Evolutionary conservation across 2,797 vertebrate genomes (phyloP), one percentile per base, ranked within the genome.

Genomic region (Tadarida brasiliensis): DNA sequence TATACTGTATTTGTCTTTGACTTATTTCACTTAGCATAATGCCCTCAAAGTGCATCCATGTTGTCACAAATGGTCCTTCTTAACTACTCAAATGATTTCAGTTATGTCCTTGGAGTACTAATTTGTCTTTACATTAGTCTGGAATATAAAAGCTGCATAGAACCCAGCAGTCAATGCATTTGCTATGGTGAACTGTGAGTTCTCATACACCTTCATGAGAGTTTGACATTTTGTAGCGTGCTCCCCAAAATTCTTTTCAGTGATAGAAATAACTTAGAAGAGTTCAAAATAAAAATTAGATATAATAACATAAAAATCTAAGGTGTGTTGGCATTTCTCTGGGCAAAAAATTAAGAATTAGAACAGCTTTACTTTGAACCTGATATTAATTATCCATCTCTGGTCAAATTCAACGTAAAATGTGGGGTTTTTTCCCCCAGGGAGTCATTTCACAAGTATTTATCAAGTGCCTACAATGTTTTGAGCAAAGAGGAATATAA

Each of bases 331-430:
- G 26, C 67, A 30, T 73, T 85, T 74, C 76, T 39, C 57, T 74
- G 1, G 11, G 11, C 80, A 74, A 54, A 22, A 78, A 80, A 56
- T 91, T 68, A 61, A 59, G 8, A 65, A 81, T 91, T 81, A 83
- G 68, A 70, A 76, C n/a, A 83, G 39, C 28, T 54, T 86, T 67
- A 84, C 49, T 76, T 91, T 91, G 74, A 15, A 67, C 11, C 12
- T 86, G 30, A 35, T 87, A n/a, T 87, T 59, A 63, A 77, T 71
- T 87, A 54, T 35, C 70, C 14, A 33, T 70, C 33, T 77, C 61
- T 92, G 70, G 44, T 56, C 54, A 92, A 61, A 57, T 91, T 94
- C 35, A 81, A 87, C 19, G 67, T 56, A 81, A 56, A 65, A 67
- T 87, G 12, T 71, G 65, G n/a, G 33, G 11, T 7, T 39, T 70